Conservation (phyloP, 2,113 vertebrate species). For the Recurvirostra avosetta region DNA sequence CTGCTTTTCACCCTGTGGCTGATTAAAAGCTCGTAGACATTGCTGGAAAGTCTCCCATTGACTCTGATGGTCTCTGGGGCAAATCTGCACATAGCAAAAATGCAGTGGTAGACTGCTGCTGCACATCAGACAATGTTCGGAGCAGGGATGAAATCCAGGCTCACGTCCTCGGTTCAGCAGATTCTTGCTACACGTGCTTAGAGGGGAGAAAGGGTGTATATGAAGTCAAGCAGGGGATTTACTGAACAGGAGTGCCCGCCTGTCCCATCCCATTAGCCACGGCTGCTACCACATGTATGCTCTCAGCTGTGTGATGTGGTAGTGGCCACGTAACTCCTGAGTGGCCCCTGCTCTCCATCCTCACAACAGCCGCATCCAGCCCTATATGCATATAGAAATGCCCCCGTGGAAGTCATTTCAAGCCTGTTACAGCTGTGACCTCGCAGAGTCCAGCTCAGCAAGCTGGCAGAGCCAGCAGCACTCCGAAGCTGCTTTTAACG, state of each 20-base stretch:
- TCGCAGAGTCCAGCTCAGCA: background rate
- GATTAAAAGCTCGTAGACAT: background rate
- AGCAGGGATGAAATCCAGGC: background rate
- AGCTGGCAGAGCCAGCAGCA: background rate
- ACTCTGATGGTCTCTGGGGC: background rate
- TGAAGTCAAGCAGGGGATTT: background rate
- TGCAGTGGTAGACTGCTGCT: background rate
- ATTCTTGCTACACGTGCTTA: accelerated
- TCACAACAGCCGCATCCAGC: background rate
- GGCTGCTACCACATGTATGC: accelerated
- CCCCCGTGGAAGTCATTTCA: background rate
- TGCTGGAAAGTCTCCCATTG: background rate
- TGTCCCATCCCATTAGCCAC: background rate
- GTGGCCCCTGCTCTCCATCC: background rate
- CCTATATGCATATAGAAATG: background rate
- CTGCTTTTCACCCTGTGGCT: background rate
- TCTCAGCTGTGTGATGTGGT: background rate
- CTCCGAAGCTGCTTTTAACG: background rate
- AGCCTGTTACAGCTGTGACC: background rate
- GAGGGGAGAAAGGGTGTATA: background rate
- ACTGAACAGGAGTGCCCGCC: accelerated
- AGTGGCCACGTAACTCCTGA: background rate
- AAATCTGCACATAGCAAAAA: background rate
- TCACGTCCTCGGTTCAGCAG: accelerated
- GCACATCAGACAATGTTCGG: accelerated